A percentile compares a stretch with the other conserved stretches of the same genome.
Conservation (phyloP, 1,140 invertebrate species). For the Drosophila repleta region DNA sequence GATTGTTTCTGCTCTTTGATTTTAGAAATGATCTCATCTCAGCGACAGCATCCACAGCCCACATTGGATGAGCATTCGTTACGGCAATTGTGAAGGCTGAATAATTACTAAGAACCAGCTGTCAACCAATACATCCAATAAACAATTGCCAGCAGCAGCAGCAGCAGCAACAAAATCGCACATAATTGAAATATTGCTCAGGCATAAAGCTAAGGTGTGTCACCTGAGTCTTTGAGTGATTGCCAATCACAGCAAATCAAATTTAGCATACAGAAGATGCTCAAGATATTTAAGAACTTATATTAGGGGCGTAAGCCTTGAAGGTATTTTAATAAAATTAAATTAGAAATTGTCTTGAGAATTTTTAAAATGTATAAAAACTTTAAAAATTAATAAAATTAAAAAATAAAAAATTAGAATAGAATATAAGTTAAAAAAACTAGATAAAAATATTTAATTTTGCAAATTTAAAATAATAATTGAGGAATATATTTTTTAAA, state of each 20-base stretch:
- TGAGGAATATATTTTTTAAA: too few relatives aligned
- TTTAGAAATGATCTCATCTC: conserved; percentile 77
- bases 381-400: too few relatives aligned
- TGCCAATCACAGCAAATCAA: background rate
- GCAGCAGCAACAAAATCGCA: background rate
- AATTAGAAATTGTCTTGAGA: too few relatives aligned
- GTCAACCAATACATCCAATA: conserved; percentile 18
- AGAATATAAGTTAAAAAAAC: too few relatives aligned
- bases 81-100: conserved; percentile 29
- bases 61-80: conserved; percentile 41
- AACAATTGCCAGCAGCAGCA: background rate
- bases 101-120: conserved; percentile 12
- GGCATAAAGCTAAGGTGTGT: conserved; percentile 6
- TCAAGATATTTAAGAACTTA: background rate
- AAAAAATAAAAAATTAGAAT: too few relatives aligned
- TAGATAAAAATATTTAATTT: too few relatives aligned
- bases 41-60: conserved; percentile 46
- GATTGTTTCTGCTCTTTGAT: conserved; percentile 27
- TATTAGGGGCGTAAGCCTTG: too few relatives aligned
- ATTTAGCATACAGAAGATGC: background rate
- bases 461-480: too few relatives aligned
- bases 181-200: background rate
- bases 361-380: too few relatives aligned
- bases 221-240: background rate
- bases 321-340: too few relatives aligned